Percentiles rank a stretch among this genome's conserved stretches.
These are phyloP conservation scores for Pseudonaja textilis DNA, from an alignment of 2,113 vertebrate species.

Conservation along the genomic window DNA sequence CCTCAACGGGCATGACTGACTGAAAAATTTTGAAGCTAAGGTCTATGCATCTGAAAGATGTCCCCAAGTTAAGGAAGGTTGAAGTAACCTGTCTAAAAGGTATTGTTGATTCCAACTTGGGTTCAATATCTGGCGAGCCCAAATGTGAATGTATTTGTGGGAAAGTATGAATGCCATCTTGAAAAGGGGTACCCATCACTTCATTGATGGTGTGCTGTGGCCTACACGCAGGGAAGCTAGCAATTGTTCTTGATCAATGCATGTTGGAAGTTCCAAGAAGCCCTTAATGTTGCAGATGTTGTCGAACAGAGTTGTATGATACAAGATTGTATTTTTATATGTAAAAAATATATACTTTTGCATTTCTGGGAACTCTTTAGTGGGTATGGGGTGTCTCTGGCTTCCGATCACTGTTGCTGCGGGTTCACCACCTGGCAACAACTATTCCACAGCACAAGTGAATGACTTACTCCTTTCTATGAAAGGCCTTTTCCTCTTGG, in stretches of 20 bases:
- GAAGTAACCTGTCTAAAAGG: neutral
- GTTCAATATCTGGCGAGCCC: neutral
- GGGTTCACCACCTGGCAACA: constrained; percentile 47
- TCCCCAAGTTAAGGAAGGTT: neutral
- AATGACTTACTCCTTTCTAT: constrained; percentile 85
- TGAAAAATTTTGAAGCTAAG: neutral
- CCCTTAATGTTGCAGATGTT: neutral
- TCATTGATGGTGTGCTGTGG: neutral
- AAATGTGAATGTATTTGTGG: neutral
- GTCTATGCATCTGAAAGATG: neutral
- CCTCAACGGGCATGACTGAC: neutral
- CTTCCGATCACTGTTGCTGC: constrained; percentile 4
- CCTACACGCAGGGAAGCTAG: neutral
- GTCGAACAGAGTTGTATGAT: neutral
- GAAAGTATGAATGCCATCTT: neutral
- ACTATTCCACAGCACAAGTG: constrained; percentile 62
- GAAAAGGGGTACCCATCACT: too few relatives aligned
- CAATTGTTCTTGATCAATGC: too few relatives aligned
- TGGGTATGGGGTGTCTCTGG: constrained; percentile 31
- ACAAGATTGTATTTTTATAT: neutral
- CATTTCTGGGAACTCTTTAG: constrained; percentile 44
- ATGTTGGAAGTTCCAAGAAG: neutral
- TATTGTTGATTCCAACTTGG: neutral
- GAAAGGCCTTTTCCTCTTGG: constrained; percentile 79
- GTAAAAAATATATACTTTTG: neutral